Evolutionary conservation across 1,140 invertebrate species (phyloP).

Genomic region (Phortica variegata): DNA sequence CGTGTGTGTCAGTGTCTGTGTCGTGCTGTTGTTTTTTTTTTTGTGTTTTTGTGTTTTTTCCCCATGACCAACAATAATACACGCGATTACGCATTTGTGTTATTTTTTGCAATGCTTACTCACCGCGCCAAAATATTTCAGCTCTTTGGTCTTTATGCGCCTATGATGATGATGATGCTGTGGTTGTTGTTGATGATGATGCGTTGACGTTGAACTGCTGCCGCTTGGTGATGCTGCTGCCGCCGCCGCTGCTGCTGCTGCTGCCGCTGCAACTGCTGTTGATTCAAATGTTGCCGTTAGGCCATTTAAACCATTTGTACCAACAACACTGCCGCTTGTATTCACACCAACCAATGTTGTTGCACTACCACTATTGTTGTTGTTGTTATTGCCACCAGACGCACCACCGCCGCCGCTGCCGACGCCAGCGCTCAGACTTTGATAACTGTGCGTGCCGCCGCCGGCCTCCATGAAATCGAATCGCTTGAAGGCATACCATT

Average conservation of each 20-base stretch:
- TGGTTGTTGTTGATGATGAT: conserved; percentile 23
- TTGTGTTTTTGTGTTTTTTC: not conserved
- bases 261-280: conserved; percentile 31
- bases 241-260: conserved; percentile 5
- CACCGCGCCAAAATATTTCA: conserved; percentile 56
- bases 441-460: conserved; percentile 37
- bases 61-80: not conserved
- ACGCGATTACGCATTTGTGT: conserved; percentile 26
- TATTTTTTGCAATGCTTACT: conserved; percentile 36
- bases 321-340: conserved; percentile 13
- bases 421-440: conserved; percentile 7
- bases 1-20: not conserved
- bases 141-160: conserved; percentile 54
- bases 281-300: conserved; percentile 39
- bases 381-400: conserved; percentile 8
- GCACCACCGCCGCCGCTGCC: conserved; percentile 4
- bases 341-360: no score
- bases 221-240: conserved; percentile 4
- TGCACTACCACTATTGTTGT: no score
- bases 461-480: conserved; percentile 55
- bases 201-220: conserved; percentile 10
- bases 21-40: conserved; percentile 2
- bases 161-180: conserved; percentile 34
- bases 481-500: conserved; percentile 54
- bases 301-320: conserved; percentile 38